A percentile compares a stretch with the other conserved stretches of the same genome.
Evolutionary conservation across 2,888 invertebrate species (phyloP).

Genomic region (Sinohyriopsis cumingii): DNA sequence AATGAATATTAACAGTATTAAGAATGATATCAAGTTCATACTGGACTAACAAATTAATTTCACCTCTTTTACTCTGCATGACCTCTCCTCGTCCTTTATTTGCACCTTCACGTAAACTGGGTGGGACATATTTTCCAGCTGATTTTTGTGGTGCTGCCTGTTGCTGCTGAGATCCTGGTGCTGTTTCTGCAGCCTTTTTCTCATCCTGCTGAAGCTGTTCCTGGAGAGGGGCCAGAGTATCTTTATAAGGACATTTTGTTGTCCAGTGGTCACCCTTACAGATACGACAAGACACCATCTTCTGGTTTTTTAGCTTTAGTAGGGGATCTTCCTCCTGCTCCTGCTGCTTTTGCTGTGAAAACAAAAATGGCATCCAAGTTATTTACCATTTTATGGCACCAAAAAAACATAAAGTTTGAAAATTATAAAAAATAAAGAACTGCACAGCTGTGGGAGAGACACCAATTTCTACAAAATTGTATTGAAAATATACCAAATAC

Average conservation of each 20-base stretch:
- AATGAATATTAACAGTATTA: background rate
- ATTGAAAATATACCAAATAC: no score
- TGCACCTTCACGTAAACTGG: slow-evolving; percentile 87
- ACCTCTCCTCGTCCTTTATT: slow-evolving; percentile 80
- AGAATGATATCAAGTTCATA: background rate
- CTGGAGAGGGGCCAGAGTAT: slow-evolving; percentile 78
- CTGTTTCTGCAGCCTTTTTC: slow-evolving; percentile 68
- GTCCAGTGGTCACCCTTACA: slow-evolving; percentile 94
- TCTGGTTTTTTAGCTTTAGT: slow-evolving; percentile 82
- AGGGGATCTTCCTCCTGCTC: slow-evolving; percentile 89
- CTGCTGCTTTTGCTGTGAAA: slow-evolving; percentile 81
- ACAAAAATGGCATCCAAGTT: background rate
- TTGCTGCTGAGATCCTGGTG: slow-evolving; percentile 55
- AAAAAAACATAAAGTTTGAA: background rate
- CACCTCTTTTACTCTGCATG: slow-evolving; percentile 50
- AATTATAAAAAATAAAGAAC: slow-evolving; percentile 2
- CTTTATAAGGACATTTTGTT: slow-evolving; percentile 97
- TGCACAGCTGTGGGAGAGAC: no score
- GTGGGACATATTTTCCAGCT: slow-evolving; percentile 81
- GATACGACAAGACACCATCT: slow-evolving; percentile 72
- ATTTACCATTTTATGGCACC: no score
- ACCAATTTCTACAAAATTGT: no score
- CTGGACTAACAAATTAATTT: background rate
- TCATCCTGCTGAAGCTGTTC: slow-evolving; percentile 65
- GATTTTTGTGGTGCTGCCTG: slow-evolving; percentile 34